Conservation (phyloP, 1,140 invertebrate genomes). For the Coboldia fuscipes region DNA sequence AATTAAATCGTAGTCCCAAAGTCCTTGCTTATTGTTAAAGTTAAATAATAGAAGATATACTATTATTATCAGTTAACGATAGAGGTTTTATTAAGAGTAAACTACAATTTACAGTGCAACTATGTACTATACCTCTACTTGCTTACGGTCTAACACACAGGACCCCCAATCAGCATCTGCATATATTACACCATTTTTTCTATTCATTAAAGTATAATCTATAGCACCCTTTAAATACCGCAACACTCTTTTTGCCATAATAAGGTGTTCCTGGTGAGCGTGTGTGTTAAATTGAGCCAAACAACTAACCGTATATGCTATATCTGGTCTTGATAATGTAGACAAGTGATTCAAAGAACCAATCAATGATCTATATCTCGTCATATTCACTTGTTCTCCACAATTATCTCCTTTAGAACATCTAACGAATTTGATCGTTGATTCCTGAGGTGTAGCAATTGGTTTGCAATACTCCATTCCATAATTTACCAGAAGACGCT, state of each 20-base stretch:
- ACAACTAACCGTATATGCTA: constrained; percentile 14
- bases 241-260: constrained; percentile 12
- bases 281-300: constrained; percentile 13
- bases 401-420: constrained; percentile 3
- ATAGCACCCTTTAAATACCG: constrained; percentile 16
- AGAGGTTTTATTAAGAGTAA: too few relatives aligned
- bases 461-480: constrained; percentile 12
- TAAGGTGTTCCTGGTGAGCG: constrained; percentile 9
- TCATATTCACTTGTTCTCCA: constrained; percentile 1
- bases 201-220: constrained; percentile 10
- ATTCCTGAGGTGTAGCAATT: constrained; percentile 9
- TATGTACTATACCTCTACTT: constrained; percentile 6
- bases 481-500: constrained; percentile 10
- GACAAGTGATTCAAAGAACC: constrained; percentile 17
- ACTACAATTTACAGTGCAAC: too few relatives aligned
- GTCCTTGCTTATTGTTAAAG: too few relatives aligned
- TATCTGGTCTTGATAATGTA: constrained; percentile 17
- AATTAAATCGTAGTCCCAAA: too few relatives aligned
- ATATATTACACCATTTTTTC: constrained; percentile 9
- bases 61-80: too few relatives aligned
- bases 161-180: constrained; percentile 20
- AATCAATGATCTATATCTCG: constrained; percentile 10
- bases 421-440: constrained; percentile 6
- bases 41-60: too few relatives aligned
- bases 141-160: constrained; percentile 9